Evolutionary conservation across 2,888 invertebrate species (phyloP).

Genomic region (Chymomyza procnemis): DNA sequence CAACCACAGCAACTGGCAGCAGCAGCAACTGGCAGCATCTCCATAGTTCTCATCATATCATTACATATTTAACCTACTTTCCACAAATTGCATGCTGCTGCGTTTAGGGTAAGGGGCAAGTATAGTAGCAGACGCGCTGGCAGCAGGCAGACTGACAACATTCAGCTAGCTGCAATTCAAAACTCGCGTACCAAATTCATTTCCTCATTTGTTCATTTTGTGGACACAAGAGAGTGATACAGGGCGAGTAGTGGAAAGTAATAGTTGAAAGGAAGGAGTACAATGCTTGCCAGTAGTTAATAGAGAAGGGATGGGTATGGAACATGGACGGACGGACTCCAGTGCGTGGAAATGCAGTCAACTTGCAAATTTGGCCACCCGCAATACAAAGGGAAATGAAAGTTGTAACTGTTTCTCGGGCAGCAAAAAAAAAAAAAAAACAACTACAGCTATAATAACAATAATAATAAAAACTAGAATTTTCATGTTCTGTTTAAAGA

Average conservation of each 20-base stretch:
- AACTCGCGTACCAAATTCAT: slow-evolving; percentile 12
- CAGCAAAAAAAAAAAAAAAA: too few species aligned
- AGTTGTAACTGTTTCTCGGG: neutral
- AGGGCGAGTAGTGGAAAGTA: neutral
- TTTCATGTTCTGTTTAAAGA: neutral
- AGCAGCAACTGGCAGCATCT: slow-evolving; percentile 1
- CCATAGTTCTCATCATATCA: slow-evolving; percentile 18
- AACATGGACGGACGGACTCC: neutral
- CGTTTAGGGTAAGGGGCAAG: neutral
- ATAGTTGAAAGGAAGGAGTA: neutral
- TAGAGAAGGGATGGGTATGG: neutral
- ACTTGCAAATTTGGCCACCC: slow-evolving; percentile 4
- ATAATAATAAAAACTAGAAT: neutral
- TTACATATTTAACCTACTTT: slow-evolving; percentile 33
- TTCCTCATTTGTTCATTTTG: slow-evolving; percentile 12
- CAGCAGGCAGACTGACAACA: neutral
- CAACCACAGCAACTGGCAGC: slow-evolving; percentile 7
- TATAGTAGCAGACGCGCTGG: neutral
- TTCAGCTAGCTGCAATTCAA: slow-evolving; percentile 1
- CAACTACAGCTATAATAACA: neutral
- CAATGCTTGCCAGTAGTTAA: too few species aligned
- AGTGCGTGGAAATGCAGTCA: neutral
- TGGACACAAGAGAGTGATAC: neutral
- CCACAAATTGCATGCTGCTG: slow-evolving; percentile 14
- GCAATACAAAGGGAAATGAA: neutral